Percentiles rank a stretch among this genome's conserved stretches.
Evolutionary conservation across 1,140 invertebrate species (phyloP).

Genomic region (Brachionus calyciflorus): DNA sequence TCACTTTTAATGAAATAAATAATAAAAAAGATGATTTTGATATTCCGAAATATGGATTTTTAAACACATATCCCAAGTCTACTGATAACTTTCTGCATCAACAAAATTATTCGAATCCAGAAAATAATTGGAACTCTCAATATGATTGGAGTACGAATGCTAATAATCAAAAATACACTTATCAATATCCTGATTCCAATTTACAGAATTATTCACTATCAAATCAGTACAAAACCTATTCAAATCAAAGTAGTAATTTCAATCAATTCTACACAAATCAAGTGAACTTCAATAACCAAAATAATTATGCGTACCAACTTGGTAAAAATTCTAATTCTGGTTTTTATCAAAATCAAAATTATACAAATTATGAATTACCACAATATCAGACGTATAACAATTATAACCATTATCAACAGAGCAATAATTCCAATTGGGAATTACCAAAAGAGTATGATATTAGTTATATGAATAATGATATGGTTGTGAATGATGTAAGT

Average conservation of each 20-base stretch:
- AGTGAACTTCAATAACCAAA: background rate
- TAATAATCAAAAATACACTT: background rate
- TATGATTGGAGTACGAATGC: background rate
- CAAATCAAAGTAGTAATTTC: background rate
- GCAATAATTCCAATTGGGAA: background rate
- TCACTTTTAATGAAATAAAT: constrained; percentile 22
- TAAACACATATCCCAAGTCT: constrained; percentile 6
- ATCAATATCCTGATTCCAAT: background rate
- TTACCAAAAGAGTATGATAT: background rate
- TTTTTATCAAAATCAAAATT: background rate
- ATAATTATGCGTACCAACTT: background rate
- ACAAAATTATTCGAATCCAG: background rate
- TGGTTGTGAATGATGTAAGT: background rate
- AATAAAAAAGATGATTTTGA: constrained; percentile 11
- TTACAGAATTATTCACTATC: background rate
- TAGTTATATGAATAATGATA: background rate
- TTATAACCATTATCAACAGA: background rate
- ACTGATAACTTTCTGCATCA: background rate
- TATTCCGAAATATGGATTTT: background rate
- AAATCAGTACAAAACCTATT: background rate
- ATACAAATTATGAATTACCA: background rate
- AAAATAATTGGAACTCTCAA: background rate
- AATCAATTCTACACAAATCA: background rate
- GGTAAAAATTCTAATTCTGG: no score
- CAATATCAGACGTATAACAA: background rate